phyloP scores from a whole-genome alignment of 2,797 vertebrate genomes.

The Lagorchestes hirsutus region DNA sequence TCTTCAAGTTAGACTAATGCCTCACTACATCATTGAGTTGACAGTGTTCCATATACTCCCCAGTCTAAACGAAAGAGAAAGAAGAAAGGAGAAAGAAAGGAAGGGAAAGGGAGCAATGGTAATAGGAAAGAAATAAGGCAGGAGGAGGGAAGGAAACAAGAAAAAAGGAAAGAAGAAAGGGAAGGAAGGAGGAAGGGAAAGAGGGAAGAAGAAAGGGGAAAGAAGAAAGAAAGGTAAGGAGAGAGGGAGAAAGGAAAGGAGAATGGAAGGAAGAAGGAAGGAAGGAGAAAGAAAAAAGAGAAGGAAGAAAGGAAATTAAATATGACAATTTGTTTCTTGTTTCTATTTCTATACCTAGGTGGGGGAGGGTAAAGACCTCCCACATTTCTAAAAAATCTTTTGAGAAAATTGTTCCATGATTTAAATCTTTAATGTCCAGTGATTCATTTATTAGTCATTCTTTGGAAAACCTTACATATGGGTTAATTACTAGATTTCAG shows the following conservation, averaged over 20 bases:
- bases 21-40: no score
- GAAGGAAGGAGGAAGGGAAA: rapidly evolving
- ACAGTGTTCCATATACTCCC: no score
- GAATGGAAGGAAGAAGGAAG: no score
- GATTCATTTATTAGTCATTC: slow-evolving; percentile 22
- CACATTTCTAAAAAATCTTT: neutral
- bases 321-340: neutral
- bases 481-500: slow-evolving; percentile 51
- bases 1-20: no score
- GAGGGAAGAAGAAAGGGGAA: rapidly evolving
- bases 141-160: neutral
- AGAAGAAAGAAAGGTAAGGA: rapidly evolving
- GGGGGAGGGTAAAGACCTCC: neutral
- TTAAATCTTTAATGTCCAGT: slow-evolving; percentile 9
- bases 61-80: no score
- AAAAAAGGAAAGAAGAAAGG: no score
- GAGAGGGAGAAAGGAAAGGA: rapidly evolving
- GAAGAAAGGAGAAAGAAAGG: no score
- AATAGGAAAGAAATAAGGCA: no score
- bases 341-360: neutral
- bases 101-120: no score
- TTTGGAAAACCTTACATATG: slow-evolving; percentile 37
- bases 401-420: neutral
- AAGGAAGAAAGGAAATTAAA: neutral
- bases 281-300: rapidly evolving